Conservation (phyloP, 2,888 invertebrate genomes). For the Megalurothrips usitatus region DNA sequence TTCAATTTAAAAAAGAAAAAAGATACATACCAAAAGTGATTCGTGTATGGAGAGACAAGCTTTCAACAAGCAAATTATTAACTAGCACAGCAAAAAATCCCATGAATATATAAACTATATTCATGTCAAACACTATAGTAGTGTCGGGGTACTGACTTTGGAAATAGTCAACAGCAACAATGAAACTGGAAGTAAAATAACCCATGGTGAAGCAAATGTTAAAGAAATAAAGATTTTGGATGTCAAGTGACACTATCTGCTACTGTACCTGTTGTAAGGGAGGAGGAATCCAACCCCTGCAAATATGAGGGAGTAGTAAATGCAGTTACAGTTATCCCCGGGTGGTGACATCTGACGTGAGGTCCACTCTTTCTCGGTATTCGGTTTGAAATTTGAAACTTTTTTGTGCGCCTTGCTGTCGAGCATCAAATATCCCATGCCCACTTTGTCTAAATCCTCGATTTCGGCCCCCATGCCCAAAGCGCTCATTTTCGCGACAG, state of each 20-base stretch:
- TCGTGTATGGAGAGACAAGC: conserved; percentile 73
- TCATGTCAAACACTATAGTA: conserved; percentile 88
- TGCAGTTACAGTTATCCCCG: conserved; percentile 63
- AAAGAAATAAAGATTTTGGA: background rate
- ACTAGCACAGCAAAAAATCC: conserved; percentile 81
- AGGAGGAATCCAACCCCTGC: conserved; percentile 86
- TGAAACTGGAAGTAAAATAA: conserved; percentile 61
- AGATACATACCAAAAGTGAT: conserved; percentile 71
- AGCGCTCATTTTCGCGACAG: background rate
- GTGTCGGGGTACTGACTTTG: conserved; percentile 76
- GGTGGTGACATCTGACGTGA: conserved; percentile 59
- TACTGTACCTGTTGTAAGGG: conserved; percentile 79
- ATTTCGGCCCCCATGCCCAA: conserved; percentile 16
- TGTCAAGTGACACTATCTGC: conserved; percentile 12
- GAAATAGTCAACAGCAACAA: conserved; percentile 91
- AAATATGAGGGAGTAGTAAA: conserved; percentile 70
- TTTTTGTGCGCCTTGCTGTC: conserved; percentile 6
- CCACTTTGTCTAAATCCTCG: conserved; percentile 9
- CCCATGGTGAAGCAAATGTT: background rate
- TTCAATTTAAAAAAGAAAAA: conserved; percentile 4
- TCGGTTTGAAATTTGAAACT: background rate
- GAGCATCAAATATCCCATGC: conserved; percentile 1
- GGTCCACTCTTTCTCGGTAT: conserved; percentile 16
- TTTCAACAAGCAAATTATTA: conserved; percentile 79
- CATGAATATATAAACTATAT: conserved; percentile 83